Base-by-base conservation (phyloP, 2,797 vertebrate genomes). In the Myotis myotis region DNA sequence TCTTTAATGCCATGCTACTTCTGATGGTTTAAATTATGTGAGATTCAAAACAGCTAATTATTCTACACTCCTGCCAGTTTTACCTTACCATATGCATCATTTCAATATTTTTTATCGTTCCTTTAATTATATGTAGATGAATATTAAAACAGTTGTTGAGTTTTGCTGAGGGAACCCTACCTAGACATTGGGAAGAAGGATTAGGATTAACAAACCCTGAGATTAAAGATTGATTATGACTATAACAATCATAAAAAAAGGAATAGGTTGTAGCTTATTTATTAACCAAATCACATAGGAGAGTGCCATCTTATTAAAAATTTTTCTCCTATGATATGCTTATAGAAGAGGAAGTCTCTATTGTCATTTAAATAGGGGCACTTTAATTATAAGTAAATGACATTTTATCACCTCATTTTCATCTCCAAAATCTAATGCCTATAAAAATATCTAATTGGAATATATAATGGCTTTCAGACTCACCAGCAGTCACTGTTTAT, bases 321-420 rank as follows among this genome's bases (percentile, higher is more conserved):
- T 28, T 68, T 75, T 85, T 79, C 23, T 87, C 60, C n/a, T n/a
- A 25, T 36, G 33, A 87, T 78, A 23, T 85, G 41, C 86, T 74
- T 95, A 64, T 30, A 93, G 57, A 68, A 60, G 33, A 96, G 70
- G 53, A 89, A 76, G 17, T 71, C 41, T 80, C 62, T 62, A 55
- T 74, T 78, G n/a, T 89, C 17, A 93, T 87, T 81, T 87, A 93
- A 86, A 84, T 44, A 83, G 7, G 8, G 41, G 8, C 7, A 55
- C 19, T 23, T 78, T 70, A 87, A 57, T 82, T 91, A 78, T 66
- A 38, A 87, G 71, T 23, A 94, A 68, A 76, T n/a, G 28, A 22
- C 38, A 91, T 47, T 80, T 93, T 71, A 91, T 86, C 51, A 71
- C 57, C 4, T 72, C 84, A 64, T 84, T 95, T 92, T 94, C 80